phyloP scores from a whole-genome alignment of 2,888 invertebrate genomes.

The Gnatocerus cornutus region DNA sequence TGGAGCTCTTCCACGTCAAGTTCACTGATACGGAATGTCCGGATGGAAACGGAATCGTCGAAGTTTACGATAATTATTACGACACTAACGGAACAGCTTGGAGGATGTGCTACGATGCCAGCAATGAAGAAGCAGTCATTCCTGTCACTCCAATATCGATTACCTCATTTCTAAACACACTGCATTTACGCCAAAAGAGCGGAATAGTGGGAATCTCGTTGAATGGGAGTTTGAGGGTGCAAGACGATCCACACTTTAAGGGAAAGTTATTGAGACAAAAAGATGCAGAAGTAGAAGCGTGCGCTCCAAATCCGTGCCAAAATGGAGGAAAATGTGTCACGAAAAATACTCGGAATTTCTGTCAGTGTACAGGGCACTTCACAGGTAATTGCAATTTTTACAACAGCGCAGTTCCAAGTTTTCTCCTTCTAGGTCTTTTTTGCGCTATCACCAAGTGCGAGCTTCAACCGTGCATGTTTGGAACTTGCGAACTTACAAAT shows the following conservation, averaged over 20 bases:
- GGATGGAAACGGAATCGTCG: slow-evolving; percentile 61
- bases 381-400: slow-evolving; percentile 74
- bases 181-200: slow-evolving; percentile 75
- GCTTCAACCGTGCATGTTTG: slow-evolving; percentile 80
- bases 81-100: slow-evolving; percentile 82
- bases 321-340: slow-evolving; percentile 80
- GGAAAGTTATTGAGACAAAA: slow-evolving; percentile 76
- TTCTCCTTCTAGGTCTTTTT: slow-evolving; percentile 76
- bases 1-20: slow-evolving; percentile 72
- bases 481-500: slow-evolving; percentile 75
- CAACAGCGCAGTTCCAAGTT: not conserved
- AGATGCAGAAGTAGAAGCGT: slow-evolving; percentile 78
- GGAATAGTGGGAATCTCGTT: slow-evolving; percentile 72
- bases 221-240: slow-evolving; percentile 78
- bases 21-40: slow-evolving; percentile 68
- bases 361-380: slow-evolving; percentile 82
- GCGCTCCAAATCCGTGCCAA: slow-evolving; percentile 83
- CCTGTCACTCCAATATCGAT: slow-evolving; percentile 73
- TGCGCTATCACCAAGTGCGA: slow-evolving; percentile 86
- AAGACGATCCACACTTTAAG: slow-evolving; percentile 78
- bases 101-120: slow-evolving; percentile 75
- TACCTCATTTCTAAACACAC: slow-evolving; percentile 80
- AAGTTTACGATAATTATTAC: slow-evolving; percentile 79
- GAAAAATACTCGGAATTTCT: slow-evolving; percentile 76
- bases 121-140: slow-evolving; percentile 64